phyloP scores from a whole-genome alignment of 2,797 vertebrate species.

The Cheirogaleus major region DNA sequence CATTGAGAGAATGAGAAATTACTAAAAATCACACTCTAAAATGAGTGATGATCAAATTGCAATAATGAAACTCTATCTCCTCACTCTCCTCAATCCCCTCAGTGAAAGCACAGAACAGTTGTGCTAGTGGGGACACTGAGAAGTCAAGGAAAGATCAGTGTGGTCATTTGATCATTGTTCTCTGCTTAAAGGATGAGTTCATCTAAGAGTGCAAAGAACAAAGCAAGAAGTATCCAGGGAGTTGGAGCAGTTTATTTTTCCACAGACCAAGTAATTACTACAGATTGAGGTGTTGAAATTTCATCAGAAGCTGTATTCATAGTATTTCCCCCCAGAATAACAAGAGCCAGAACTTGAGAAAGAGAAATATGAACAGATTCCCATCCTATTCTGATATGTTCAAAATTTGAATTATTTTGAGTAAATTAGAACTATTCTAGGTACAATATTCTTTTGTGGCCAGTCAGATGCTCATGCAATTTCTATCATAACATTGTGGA shows the following conservation, averaged over 20 bases:
- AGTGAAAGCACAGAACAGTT: not conserved
- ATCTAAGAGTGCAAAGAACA: not conserved
- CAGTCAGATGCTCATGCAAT: not conserved
- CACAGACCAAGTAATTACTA: not conserved
- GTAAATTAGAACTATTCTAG: not conserved
- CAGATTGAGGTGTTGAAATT: conserved; percentile 30
- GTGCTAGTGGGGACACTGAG: not conserved
- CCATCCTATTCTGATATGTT: not conserved
- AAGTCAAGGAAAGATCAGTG: not conserved
- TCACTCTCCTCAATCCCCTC: not conserved
- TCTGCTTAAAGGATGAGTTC: not conserved
- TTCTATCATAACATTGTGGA: not conserved
- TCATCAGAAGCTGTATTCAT: not conserved
- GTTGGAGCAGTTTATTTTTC: conserved; percentile 40
- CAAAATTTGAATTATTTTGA: not conserved
- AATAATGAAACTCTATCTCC: not conserved
- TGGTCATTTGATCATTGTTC: not conserved
- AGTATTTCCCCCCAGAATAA: not conserved
- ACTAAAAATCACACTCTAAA: not conserved
- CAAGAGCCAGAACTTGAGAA: conserved; percentile 36
- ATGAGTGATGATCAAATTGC: too few relatives aligned
- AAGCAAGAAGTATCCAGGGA: conserved; percentile 12
- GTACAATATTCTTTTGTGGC: not conserved
- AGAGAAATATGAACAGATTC: not conserved
- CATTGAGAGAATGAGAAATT: not conserved